Evolutionary conservation across 2,797 vertebrate species (phyloP).

Genomic region (Lacerta viridis): DNA sequence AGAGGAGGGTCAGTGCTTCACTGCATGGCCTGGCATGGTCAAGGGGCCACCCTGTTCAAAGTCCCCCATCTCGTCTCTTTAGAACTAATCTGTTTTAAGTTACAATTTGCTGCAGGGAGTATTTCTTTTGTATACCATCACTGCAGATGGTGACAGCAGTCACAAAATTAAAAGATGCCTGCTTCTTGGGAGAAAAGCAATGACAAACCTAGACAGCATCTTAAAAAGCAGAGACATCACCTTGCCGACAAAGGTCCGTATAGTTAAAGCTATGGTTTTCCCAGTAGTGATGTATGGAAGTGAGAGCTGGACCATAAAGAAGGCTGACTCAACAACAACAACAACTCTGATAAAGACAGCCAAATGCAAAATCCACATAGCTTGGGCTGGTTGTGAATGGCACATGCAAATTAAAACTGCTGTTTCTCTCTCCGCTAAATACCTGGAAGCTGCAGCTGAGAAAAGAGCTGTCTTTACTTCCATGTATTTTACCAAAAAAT

Average conservation of each 20-base stretch:
- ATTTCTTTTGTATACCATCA: not conserved
- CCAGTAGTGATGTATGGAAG: too few relatives aligned
- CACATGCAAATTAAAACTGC: not conserved
- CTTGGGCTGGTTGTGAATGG: not conserved
- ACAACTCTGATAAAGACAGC: not conserved
- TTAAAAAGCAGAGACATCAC: too few relatives aligned
- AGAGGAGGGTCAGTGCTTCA: not conserved
- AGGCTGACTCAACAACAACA: too few relatives aligned
- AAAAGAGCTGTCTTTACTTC: not conserved
- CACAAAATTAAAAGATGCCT: too few relatives aligned
- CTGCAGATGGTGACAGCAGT: too few relatives aligned
- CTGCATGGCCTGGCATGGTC: not conserved
- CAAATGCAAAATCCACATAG: not conserved
- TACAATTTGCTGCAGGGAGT: not conserved
- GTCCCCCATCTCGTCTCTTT: not conserved
- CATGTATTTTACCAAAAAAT: not conserved
- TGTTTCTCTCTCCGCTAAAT: not conserved
- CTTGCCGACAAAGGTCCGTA: too few relatives aligned
- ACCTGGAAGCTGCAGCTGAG: not conserved
- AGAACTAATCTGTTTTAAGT: not conserved
- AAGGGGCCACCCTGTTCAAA: not conserved
- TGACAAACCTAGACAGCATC: too few relatives aligned
- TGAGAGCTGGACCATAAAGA: too few relatives aligned
- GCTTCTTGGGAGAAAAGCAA: too few relatives aligned
- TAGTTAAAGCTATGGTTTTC: too few relatives aligned